These are phyloP conservation scores for Mastomys coucha DNA, from an alignment of 2,113 vertebrate genomes.

Conservation along the genomic window DNA sequence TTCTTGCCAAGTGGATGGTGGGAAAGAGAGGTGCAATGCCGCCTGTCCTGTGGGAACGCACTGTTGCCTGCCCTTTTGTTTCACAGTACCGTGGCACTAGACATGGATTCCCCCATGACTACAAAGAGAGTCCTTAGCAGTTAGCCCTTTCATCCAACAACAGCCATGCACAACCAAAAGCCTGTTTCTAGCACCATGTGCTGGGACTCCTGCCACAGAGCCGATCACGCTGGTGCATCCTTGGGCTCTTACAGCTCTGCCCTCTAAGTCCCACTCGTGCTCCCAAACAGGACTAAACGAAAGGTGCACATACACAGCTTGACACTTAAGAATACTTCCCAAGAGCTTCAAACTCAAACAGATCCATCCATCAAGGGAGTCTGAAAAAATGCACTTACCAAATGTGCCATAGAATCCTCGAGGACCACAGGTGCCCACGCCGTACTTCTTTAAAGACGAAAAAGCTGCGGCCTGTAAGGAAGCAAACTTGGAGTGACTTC, in stretches of 20 bases:
- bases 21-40: neutral
- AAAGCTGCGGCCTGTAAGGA: slow-evolving; percentile 92
- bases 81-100: neutral
- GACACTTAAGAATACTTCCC: neutral
- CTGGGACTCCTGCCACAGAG: neutral
- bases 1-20: neutral
- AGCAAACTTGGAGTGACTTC: neutral
- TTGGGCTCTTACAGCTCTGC: neutral
- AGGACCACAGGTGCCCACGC: slow-evolving; percentile 97
- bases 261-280: neutral
- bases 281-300: neutral
- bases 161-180: neutral
- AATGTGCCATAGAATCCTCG: slow-evolving; percentile 99
- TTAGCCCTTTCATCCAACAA: neutral
- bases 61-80: neutral
- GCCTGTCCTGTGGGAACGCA: neutral
- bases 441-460: slow-evolving; percentile 95
- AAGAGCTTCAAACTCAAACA: neutral
- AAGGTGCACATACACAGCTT: neutral
- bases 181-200: neutral
- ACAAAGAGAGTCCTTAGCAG: neutral
- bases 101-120: neutral
- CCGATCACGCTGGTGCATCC: neutral
- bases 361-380: slow-evolving; percentile 8
- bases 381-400: slow-evolving; percentile 87